These are phyloP conservation scores for Porites cylindrica DNA, from an alignment of 92 coral and sea anemone species.

Conservation along the genomic window DNA sequence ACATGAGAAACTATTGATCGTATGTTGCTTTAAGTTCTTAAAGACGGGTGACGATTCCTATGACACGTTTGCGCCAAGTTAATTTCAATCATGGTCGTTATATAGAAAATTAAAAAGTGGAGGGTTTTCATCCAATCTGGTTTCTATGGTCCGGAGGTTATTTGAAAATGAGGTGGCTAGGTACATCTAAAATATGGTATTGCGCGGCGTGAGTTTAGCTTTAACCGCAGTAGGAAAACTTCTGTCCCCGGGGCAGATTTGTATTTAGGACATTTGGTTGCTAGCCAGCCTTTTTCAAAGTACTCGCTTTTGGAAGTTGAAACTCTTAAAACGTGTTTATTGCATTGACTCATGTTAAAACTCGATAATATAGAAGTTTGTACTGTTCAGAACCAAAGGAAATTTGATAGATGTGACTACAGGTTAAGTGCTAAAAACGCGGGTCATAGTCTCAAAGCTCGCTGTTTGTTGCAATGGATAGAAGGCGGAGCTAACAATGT, in stretches of 20 bases:
- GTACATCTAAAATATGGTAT: neutral
- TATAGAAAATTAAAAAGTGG: neutral
- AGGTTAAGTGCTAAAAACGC: neutral
- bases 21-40: neutral
- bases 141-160: slow-evolving; percentile 2
- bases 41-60: neutral
- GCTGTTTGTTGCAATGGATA: slow-evolving; percentile 26
- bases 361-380: neutral
- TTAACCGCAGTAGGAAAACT: slow-evolving; percentile 10
- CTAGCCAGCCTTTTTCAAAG: neutral
- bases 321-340: slow-evolving; percentile 1
- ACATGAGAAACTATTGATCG: neutral
- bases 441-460: slow-evolving; percentile 5
- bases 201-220: slow-evolving; percentile 38
- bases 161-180: neutral
- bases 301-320: neutral
- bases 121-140: neutral
- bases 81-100: slow-evolving; percentile 13
- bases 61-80: slow-evolving; percentile 25
- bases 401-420: neutral
- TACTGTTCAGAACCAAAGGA: neutral
- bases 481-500: slow-evolving; percentile 60
- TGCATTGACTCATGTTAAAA: neutral
- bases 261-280: slow-evolving; percentile 25
- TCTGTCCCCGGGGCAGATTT: slow-evolving; percentile 21